Evolutionary conservation across 2,888 invertebrate species (phyloP).

Genomic region (Orthosia gothica): DNA sequence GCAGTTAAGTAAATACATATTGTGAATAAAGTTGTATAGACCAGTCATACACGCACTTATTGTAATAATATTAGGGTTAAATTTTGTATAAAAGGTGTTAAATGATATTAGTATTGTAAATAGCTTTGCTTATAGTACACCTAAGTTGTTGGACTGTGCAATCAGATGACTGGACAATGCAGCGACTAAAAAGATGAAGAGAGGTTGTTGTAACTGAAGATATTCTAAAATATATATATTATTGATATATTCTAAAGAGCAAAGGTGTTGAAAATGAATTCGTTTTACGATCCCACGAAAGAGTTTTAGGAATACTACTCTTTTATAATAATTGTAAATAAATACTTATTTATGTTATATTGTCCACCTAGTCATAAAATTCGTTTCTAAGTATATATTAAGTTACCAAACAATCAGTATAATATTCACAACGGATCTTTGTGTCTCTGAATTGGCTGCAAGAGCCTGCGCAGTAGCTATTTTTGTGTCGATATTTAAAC

Average conservation of each 20-base stretch:
- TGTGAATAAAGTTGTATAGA: constrained; percentile 24
- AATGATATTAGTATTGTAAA: constrained; percentile 68
- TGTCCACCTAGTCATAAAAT: too few species aligned
- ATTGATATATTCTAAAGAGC: background rate
- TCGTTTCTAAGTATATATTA: too few species aligned
- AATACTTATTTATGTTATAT: too few species aligned
- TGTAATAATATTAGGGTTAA: constrained; percentile 52
- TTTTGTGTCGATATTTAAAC: too few species aligned
- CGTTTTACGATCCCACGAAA: too few species aligned
- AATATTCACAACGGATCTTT: too few species aligned
- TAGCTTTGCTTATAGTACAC: constrained; percentile 64
- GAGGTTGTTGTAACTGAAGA: constrained; percentile 23
- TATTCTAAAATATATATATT: background rate
- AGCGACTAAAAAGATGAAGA: constrained; percentile 66
- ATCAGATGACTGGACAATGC: constrained; percentile 85
- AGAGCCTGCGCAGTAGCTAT: too few species aligned
- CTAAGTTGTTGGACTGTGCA: constrained; percentile 79
- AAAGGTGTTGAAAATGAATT: too few species aligned
- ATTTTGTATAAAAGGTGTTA: constrained; percentile 49
- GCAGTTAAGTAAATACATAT: constrained; percentile 74
- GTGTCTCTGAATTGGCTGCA: too few species aligned
- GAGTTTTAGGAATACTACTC: too few species aligned
- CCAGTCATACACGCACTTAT: constrained; percentile 23
- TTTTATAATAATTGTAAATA: too few species aligned
- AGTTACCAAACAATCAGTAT: too few species aligned